These are phyloP conservation scores for Zosterops hypoxanthus DNA, from an alignment of 2,113 vertebrate species.

Conservation along the genomic window DNA sequence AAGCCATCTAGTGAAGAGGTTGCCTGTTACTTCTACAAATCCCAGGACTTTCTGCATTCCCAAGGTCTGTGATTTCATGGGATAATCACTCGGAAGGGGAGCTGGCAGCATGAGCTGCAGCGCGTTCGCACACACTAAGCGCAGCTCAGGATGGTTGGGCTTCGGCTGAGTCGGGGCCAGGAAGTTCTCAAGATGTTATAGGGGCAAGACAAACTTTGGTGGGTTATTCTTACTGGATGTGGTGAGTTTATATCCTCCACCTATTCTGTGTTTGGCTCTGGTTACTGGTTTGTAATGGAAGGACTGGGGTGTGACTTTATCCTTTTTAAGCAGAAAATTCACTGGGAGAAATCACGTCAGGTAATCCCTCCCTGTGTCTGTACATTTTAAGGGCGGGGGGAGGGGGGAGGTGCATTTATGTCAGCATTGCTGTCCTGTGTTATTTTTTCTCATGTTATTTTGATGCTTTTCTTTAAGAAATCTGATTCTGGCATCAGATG, in stretches of 20 bases:
- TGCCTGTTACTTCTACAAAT: background rate
- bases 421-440: background rate
- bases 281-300: background rate
- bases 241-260: background rate
- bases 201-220: background rate
- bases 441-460: background rate
- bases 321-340: background rate
- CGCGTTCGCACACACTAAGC: rapidly evolving
- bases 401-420: background rate
- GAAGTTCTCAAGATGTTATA: background rate
- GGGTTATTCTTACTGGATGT: background rate
- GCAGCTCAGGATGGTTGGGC: rapidly evolving
- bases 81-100: background rate
- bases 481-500: background rate
- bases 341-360: background rate
- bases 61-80: background rate
- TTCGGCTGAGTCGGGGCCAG: rapidly evolving
- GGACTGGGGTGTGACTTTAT: background rate
- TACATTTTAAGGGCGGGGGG: background rate
- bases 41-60: background rate
- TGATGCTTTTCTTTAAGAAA: background rate
- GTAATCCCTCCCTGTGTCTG: rapidly evolving
- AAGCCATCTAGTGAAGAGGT: background rate
- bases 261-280: background rate
- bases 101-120: background rate